These are phyloP conservation scores for Candoia aspera DNA, from an alignment of 2,113 vertebrate genomes.

Conservation along the genomic window DNA sequence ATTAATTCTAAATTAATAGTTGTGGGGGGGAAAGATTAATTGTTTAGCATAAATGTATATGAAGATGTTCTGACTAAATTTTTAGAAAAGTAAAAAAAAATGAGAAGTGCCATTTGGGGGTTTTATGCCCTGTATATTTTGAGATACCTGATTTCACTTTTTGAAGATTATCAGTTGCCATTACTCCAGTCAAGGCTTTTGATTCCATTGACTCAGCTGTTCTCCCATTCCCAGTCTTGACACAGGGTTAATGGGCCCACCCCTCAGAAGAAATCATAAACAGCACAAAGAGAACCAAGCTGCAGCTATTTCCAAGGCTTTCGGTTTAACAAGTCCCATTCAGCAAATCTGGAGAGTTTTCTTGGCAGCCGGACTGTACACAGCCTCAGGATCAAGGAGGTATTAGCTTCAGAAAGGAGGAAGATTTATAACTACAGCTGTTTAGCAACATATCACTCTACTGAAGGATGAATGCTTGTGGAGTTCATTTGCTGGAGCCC, in stretches of 20 bases:
- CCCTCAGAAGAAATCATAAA: slow-evolving; percentile 12
- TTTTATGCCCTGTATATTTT: not conserved
- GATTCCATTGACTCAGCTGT: not conserved
- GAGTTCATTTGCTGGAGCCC: not conserved
- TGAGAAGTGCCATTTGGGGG: not conserved
- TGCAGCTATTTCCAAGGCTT: slow-evolving; percentile 19
- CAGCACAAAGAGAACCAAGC: not conserved
- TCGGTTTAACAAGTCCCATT: slow-evolving; percentile 5
- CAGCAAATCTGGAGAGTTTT: slow-evolving; percentile 1
- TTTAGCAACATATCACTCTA: slow-evolving; percentile 13
- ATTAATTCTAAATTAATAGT: not conserved
- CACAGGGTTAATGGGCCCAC: not conserved
- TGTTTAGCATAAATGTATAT: not conserved
- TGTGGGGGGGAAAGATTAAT: not conserved
- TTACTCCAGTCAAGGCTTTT: not conserved
- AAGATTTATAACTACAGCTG: slow-evolving; percentile 29
- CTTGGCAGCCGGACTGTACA: slow-evolving; percentile 15
- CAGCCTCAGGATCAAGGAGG: not conserved
- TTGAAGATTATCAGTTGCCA: not conserved
- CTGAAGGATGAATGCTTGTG: not conserved
- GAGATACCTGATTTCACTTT: not conserved
- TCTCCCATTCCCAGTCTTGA: not conserved
- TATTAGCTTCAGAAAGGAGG: slow-evolving; percentile 6
- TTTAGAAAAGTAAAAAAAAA: not conserved
- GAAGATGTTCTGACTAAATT: not conserved